Evolutionary conservation across 2,888 invertebrate species (phyloP), one percentile per base, ranked within the genome.

Genomic region (Eristalis pertinax): DNA sequence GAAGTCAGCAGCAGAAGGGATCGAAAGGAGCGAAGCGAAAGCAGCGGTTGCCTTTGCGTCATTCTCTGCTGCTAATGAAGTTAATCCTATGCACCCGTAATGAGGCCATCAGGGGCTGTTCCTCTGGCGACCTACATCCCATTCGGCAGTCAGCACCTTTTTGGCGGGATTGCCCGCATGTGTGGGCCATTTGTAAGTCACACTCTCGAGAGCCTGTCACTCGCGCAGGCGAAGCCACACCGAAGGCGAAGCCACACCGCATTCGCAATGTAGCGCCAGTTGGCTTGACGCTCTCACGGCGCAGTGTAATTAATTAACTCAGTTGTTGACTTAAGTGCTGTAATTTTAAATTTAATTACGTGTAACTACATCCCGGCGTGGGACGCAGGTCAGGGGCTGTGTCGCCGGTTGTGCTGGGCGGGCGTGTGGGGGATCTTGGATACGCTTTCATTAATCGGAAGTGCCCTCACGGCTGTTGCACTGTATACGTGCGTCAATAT

Each of bases 291-390:
- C 68, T 60, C 24, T 29, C 68, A 43, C 32, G 62, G 69, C 74
- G 70, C 58, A 63, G 62, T 70, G 67, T 78, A 79, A 86, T 86
- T 86, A 86, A 86, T 83, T 83, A 86, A 86, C 86, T 79, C 78
- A 83, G 83, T 68, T 86, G 86, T 83, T 79, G 86, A 83, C 86
- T 78, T 72, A 78, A 86, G 83, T 83, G 86, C 67, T 83, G 75
- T 83, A 83, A 86, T 86, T 83, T 83, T 83, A 86, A 86, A 83
- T 83, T 86, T 83, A 86, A 86, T 86, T 86, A 83, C 86, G 63
- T 78, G 70, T 63, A 43, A 70, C 70, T 67, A 15, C 63, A 58
- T 73, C 32, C 67, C 63, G 29, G 41, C 63, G 58, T 38, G 67
- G 38, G 68, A 67, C 29, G 58, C 19, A 58, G 67, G 72, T 72